Evolutionary conservation across 2,113 vertebrate genomes (phyloP).

Genomic region (Larimichthys crocea): DNA sequence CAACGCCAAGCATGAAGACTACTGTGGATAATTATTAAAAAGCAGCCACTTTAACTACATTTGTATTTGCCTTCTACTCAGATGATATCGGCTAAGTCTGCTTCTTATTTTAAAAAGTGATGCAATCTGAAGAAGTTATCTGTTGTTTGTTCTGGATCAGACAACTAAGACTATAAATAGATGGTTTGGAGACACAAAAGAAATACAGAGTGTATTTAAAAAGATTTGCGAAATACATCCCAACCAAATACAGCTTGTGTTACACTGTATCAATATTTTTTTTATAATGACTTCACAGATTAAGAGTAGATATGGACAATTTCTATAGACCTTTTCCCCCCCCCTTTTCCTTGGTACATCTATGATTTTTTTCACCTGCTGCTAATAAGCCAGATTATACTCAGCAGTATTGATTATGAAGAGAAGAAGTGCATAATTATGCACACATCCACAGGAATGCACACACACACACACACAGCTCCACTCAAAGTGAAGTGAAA

Average conservation of each 20-base stretch:
- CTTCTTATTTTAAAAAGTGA: constrained; percentile 43
- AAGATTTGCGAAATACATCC: not conserved
- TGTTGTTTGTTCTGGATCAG: constrained; percentile 15
- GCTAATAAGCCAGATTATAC: constrained; percentile 27
- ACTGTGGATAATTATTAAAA: constrained; percentile 35
- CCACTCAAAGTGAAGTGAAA: constrained; percentile 23
- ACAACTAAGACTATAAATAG: not conserved
- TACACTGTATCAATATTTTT: not conserved
- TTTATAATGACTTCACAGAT: constrained; percentile 7
- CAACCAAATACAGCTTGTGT: constrained; percentile 3
- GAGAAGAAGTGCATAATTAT: constrained; percentile 22
- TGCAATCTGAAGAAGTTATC: not conserved
- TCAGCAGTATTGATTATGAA: constrained; percentile 36
- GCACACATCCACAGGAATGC: not conserved
- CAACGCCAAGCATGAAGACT: constrained; percentile 32
- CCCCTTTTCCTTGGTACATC: not conserved
- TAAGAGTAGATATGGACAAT: not conserved
- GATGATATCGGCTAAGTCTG: constrained; percentile 29
- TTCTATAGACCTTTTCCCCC: not conserved
- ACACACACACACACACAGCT: constrained; percentile 9
- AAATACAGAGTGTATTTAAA: not conserved
- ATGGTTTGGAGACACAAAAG: constrained; percentile 19
- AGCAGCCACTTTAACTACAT: constrained; percentile 16
- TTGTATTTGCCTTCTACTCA: constrained; percentile 3
- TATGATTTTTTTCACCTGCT: constrained; percentile 12